Base-by-base conservation (phyloP, 2,113 vertebrate species). In the Bolborhynchus lineola region DNA sequence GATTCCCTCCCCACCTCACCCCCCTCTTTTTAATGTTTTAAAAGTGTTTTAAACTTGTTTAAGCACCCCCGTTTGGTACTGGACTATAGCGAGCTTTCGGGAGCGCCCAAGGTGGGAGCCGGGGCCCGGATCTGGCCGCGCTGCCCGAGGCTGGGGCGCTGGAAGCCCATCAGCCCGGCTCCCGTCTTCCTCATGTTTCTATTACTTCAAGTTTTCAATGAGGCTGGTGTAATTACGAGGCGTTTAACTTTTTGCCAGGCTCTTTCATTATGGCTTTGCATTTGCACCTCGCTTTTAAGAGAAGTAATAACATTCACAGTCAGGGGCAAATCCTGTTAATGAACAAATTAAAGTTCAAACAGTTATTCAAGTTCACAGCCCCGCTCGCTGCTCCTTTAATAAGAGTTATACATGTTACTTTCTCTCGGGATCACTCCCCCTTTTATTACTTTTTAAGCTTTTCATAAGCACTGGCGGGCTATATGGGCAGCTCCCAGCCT, bases 291-390 rank as follows among this genome's bases (percentile, higher is more conserved):
- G 88, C 95, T 72, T 98, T 98, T 97, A 97, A 96, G 83, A 90
- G 83, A 98, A 98, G 97, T 98, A 98, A 98, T 98, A 98, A 98
- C 98, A 97, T 98, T 98, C 98, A 44, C 98, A 98, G 98, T 98
- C 95, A 98, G 98, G 98, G 98, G 98, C 98, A 98, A 98, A 98
- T 98, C 98, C 98, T 98, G 98, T 98, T 98, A 98, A 98, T 98
- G 98, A 98, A 98, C 98, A 98, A 98, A 98, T 98, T 98, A 98
- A 98, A 98, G 98, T 98, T 98, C 98, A 98, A 98, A 98, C 98
- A 98, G 98, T 98, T 98, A 98, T 97, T 97, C 98, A 98, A 98
- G 98, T 98, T 98, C 98, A 98, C 98, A 98, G 97, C 97, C 95
- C 96, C 78, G 70, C 96, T 97, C 25, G 65, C 97, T 98, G 98